Evolutionary conservation across 1,140 invertebrate genomes (phyloP), one percentile per base, ranked within the genome.

Genomic region (Plodia interpunctella): DNA sequence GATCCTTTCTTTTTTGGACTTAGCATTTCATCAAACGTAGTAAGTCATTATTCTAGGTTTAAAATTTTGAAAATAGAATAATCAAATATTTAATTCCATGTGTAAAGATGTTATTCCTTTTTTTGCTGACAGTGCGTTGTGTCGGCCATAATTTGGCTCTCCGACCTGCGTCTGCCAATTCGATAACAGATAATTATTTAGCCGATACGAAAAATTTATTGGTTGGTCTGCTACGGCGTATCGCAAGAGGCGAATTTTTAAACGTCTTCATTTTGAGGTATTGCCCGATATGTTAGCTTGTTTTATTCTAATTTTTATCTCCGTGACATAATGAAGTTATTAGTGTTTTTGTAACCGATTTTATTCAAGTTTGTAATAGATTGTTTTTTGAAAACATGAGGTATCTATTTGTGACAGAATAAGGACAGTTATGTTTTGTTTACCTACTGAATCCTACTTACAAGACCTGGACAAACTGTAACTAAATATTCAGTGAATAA

Each of bases 181-280:
- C 76, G 80, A 88, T 83, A 87, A 72, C 76, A 80, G 77, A 77
- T 86, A 86, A 83, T 87, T 85, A 87, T 81, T 85, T 75, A 65
- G 70, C 62, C 68, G 74, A 76, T 83, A 80, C 76, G 72, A 83
- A 83, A 84, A 81, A 83, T 78, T n/a, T 84, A 81, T 83, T 80
- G 74, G 79, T 73, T 66, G 69, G 63, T 55, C 58, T 60, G 66
- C 70, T 63, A 64, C 58, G 51, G 66, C 58, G 71, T 72, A 75
- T 77, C 76, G 70, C 57, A 65, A 70, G 51, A 55, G 50, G 59
- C 56, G 68, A 73, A 74, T 71, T 78, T 74, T 86, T 70, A 68
- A 76, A 86, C 73, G 69, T 70, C 80, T 86, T 64, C 82, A 85
- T 88, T 78, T 76, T 70, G 65, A 49, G 59, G 65, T 38, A 32